Base-by-base conservation (phyloP, 1,140 invertebrate genomes). In the Anoplolepis gracilipes region DNA sequence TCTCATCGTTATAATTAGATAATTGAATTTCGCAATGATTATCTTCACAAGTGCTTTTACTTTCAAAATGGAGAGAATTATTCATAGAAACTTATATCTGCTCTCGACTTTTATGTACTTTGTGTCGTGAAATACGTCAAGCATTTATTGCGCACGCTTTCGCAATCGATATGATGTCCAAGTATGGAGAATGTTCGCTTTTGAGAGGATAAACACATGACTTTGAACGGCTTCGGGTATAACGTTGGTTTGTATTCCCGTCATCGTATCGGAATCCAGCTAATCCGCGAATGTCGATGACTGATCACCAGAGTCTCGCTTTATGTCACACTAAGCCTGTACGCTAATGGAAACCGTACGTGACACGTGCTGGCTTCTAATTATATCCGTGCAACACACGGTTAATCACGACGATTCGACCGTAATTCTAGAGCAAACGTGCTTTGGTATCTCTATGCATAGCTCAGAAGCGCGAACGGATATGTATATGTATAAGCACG, bases 331-430 rank as follows among this genome's bases (percentile, higher is more conserved):
- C 42, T 10, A 42, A 79, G 77, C 64, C 85, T 36, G 42, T 67
- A 61, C 65, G 67, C 49, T 90, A 82, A 87, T 90, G 88, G 72
- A 90, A 87, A 85, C 61, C 81, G 69, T 73, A 65, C 79, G 69
- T 65, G 88, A 90, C 88, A 86, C 77, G 85, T 79, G 88, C 49
- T 84, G 65, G 72, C 77, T 84, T 90, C 88, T 87, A 90, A 90
- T 90, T 89, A 87, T 85, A 89, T 87, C 75, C 79, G 75, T 1
- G 57, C 88, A 69, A 53, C 69, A 69, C 57, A 89, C 88, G 78
- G 85, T 90, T 90, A 90, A 90, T 90, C 85, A 89, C 79, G 75
- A 75, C 85, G 79, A 87, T 85, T 87, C 88, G 30, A 28, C 11
- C 49, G 85, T 87, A 84, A 90, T 90, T 85, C 69, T 78, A 65